Evolutionary conservation across 2,113 vertebrate species (phyloP).

Genomic region (Ptychochromis oligacanthus): DNA sequence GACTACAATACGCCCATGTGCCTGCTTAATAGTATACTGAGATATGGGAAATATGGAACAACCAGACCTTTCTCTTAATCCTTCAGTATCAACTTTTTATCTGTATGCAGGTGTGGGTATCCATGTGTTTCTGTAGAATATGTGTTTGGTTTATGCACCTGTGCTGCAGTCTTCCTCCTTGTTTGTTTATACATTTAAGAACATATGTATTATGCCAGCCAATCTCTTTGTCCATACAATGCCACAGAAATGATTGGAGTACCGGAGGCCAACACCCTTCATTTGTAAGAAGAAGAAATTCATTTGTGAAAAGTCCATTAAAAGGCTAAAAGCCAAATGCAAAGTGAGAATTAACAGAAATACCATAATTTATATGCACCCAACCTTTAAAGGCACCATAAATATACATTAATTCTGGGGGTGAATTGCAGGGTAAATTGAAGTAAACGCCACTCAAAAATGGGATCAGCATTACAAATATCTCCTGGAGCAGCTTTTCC

Average conservation of each 20-base stretch:
- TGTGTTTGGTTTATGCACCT: conserved; percentile 1
- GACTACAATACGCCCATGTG: conserved; percentile 20
- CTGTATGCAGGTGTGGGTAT: background rate
- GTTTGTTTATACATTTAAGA: conserved; percentile 8
- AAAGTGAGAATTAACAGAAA: conserved; percentile 42
- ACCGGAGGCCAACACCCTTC: conserved; percentile 15
- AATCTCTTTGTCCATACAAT: conserved; percentile 1
- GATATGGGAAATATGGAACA: conserved; percentile 19
- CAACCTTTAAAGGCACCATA: conserved; percentile 33
- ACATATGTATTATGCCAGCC: background rate
- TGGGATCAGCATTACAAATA: conserved; percentile 1
- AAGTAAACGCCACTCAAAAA: conserved; percentile 30
- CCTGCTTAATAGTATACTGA: conserved; percentile 26
- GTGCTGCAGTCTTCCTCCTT: background rate
- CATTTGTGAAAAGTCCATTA: conserved; percentile 49
- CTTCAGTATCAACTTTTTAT: conserved; percentile 18
- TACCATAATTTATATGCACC: conserved; percentile 8
- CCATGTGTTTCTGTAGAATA: background rate
- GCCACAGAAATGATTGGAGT: conserved; percentile 18
- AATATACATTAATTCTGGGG: conserved; percentile 35
- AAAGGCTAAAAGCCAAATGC: conserved; percentile 43
- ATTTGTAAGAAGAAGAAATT: conserved; percentile 11
- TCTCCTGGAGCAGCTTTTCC: background rate
- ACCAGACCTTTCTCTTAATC: conserved; percentile 27
- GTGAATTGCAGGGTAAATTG: conserved; percentile 16